Evolutionary conservation across 2,797 vertebrate species (phyloP), one percentile per base, ranked within the genome.

Genomic region (Tinamus major): DNA sequence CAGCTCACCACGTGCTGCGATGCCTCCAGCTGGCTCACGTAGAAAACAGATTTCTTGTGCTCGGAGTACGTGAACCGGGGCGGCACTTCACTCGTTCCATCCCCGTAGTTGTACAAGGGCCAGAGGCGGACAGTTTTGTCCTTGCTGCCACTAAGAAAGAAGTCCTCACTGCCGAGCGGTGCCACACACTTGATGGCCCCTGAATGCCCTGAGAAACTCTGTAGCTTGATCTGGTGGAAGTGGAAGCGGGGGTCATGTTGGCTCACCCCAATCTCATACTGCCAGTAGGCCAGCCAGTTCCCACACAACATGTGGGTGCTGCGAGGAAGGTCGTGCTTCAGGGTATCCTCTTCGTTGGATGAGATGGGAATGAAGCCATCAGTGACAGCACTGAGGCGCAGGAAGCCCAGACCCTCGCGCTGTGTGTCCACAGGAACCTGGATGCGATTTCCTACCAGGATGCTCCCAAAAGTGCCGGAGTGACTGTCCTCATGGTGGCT

Each of bases 211-310:
- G 98, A 97, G 91, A 99, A 99, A 93, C 98, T 99, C 98, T 99
- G 99, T 86, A 99, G 98, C 93, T 99, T 98, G 92, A 99, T 99
- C 98, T 99, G 99, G 96, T 99, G 99, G 97, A 99, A 99, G 97
- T 99, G 98, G 96, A 99, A 99, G 96, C 98, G 98, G 8, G 98
- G 98, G 21, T 99, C 99, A 10, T 99, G 99, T 92, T 99, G 99
- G 97, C 98, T 99, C 46, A 99, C 98, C 7, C 99, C 99, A 0
- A 99, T 99, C 97, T 99, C 99, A 1, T 99, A 99, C 94, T 99
- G 99, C 99, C 99, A 99, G 95, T 99, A 99, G 1, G 99, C 99
- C 96, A 99, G 97, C 99, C 99, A 99, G 98, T 99, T 99, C 59
- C 99, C 99, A 49, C 99, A 99, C 64, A 99, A 97, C 68, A 98